Evolutionary conservation across 2,888 invertebrate species (phyloP).

Genomic region (Osmoderma eremita): DNA sequence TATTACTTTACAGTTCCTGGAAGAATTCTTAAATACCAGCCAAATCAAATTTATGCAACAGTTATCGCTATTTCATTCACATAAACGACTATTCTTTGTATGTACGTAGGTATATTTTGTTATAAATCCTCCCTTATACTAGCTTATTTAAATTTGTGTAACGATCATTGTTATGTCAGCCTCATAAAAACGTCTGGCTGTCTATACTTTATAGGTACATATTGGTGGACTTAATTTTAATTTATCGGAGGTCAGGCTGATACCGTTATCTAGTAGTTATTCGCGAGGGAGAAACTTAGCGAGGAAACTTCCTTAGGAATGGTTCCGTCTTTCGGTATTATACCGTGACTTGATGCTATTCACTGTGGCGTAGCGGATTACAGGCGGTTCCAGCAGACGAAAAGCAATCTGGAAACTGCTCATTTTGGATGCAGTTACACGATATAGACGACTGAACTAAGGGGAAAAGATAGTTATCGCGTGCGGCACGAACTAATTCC

Average conservation of each 20-base stretch:
- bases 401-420: constrained; percentile 54
- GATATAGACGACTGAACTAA: constrained; percentile 51
- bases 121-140: too few relatives aligned
- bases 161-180: too few relatives aligned
- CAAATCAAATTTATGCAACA: too few relatives aligned
- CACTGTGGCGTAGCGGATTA: constrained; percentile 43
- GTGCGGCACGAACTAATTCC: constrained; percentile 41
- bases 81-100: too few relatives aligned
- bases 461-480: constrained; percentile 51
- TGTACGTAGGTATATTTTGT: too few relatives aligned
- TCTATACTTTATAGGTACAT: constrained; percentile 2
- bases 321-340: constrained; percentile 28
- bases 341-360: constrained; percentile 50
- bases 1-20: too few relatives aligned
- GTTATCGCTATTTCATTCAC: too few relatives aligned
- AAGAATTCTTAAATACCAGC: too few relatives aligned
- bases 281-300: not conserved
- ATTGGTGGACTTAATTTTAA: constrained; percentile 30
- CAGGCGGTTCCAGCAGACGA: constrained; percentile 43
- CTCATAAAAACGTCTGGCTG: too few relatives aligned
- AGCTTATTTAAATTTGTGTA: too few relatives aligned
- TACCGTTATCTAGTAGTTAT: constrained; percentile 19
- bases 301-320: constrained; percentile 1
- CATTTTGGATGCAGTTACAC: constrained; percentile 56
- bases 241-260: constrained; percentile 6